Percentiles rank a stretch among this genome's conserved stretches.
phyloP scores from a whole-genome alignment of 2,797 vertebrate genomes.

The Odontamblyopus rebecca region DNA sequence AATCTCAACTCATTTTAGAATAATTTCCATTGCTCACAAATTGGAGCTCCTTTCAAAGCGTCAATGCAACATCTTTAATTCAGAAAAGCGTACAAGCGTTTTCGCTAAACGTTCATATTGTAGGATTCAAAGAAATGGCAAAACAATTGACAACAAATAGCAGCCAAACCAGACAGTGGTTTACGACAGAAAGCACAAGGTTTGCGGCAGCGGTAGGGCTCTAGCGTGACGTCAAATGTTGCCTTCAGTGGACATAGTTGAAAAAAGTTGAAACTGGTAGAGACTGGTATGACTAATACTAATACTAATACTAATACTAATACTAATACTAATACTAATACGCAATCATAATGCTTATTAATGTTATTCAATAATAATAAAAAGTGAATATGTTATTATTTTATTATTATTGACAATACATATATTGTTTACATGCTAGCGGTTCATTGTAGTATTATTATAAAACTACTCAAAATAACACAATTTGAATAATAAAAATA shows the following conservation, averaged over 20 bases:
- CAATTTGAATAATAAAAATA: background rate
- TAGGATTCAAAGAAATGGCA: background rate
- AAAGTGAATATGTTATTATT: background rate
- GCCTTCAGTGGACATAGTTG: background rate
- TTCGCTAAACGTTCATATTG: background rate
- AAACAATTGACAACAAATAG: constrained; percentile 29
- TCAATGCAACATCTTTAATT: background rate
- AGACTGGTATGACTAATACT: too few species aligned
- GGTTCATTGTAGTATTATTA: background rate
- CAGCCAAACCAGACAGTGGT: constrained; percentile 19
- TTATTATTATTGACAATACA: background rate
- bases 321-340: too few species aligned
- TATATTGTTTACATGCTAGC: background rate
- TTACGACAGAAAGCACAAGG: constrained; percentile 44
- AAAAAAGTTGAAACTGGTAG: background rate
- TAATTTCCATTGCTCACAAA: background rate
- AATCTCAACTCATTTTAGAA: constrained; percentile 45
- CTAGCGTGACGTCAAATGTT: constrained; percentile 36
- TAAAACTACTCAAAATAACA: background rate
- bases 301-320: too few species aligned
- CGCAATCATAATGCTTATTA: too few species aligned
- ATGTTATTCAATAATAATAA: background rate
- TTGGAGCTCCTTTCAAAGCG: background rate
- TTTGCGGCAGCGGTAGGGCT: constrained; percentile 53
- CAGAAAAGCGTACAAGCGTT: background rate